Percentiles rank a stretch among this genome's conserved stretches.
These are phyloP conservation scores for Merluccius polli DNA, from an alignment of 2,797 vertebrate genomes.

Conservation along the genomic window DNA sequence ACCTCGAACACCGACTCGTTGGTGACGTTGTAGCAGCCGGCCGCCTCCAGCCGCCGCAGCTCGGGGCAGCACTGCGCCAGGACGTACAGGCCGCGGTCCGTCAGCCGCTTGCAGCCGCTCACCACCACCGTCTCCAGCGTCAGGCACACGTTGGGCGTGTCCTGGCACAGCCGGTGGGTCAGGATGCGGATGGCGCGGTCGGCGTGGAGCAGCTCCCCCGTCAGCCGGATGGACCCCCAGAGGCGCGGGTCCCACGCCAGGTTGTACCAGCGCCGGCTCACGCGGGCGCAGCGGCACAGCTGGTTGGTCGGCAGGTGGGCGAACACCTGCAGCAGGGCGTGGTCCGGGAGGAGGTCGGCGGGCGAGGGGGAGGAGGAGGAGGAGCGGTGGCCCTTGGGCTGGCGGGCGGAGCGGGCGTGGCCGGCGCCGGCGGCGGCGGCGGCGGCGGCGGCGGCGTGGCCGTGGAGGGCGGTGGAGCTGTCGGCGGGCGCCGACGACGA, in stretches of 20 bases:
- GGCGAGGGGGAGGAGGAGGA: constrained; percentile 72
- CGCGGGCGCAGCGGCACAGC: constrained; percentile 90
- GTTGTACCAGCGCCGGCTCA: constrained; percentile 96
- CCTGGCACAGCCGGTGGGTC: constrained; percentile 93
- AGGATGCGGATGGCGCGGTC: constrained; percentile 92
- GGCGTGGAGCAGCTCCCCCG: constrained; percentile 87
- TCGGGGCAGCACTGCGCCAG: constrained; percentile 95
- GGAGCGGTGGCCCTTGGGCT: constrained; percentile 73
- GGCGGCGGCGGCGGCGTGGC: constrained; percentile 69
- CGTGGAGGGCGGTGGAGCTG: constrained; percentile 90
- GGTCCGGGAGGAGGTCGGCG: constrained; percentile 88
- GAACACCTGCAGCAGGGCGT: constrained; percentile 84
- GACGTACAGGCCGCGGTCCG: constrained; percentile 90
- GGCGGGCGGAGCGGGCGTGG: constrained; percentile 75
- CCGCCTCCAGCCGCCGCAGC: constrained; percentile 87
- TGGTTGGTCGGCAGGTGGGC: constrained; percentile 94
- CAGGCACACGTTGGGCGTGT: constrained; percentile 96
- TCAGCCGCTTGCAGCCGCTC: constrained; percentile 92
- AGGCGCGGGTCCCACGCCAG: constrained; percentile 94
- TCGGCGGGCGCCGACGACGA: constrained; percentile 88
- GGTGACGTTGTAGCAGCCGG: constrained; percentile 94
- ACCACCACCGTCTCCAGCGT: constrained; percentile 91
- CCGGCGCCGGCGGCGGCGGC: constrained; percentile 36
- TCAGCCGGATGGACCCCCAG: constrained; percentile 87
- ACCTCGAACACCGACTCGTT: constrained; percentile 95